Evolutionary conservation across 2,888 invertebrate species (phyloP).

Genomic region (Leucophora obtusa): DNA sequence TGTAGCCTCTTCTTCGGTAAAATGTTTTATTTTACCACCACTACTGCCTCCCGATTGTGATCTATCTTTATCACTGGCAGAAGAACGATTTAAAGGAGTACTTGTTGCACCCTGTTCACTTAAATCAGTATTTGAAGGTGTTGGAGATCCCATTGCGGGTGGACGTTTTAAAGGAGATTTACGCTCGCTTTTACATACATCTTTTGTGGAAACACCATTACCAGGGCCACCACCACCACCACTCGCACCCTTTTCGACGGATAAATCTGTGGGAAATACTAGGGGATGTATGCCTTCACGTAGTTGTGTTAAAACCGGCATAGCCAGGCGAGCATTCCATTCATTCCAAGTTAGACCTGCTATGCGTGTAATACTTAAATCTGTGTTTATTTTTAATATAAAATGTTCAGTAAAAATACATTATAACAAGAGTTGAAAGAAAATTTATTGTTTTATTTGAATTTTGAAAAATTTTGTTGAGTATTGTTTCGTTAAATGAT

Average conservation of each 20-base stretch:
- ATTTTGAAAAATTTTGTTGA: conserved; percentile 23
- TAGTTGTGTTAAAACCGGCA: conserved; percentile 83
- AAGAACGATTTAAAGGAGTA: conserved; percentile 56
- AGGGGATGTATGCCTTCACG: conserved; percentile 80
- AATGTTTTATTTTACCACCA: conserved; percentile 71
- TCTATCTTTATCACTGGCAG: conserved; percentile 56
- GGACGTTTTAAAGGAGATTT: conserved; percentile 70
- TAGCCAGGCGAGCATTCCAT: conserved; percentile 87
- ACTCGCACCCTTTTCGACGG: conserved; percentile 75
- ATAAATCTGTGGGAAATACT: conserved; percentile 78
- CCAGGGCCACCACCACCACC: conserved; percentile 32
- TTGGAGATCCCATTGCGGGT: conserved; percentile 41
- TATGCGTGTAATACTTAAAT: conserved; percentile 86
- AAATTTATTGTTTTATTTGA: conserved; percentile 40
- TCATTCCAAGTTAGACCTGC: conserved; percentile 85
- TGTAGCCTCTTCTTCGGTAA: conserved; percentile 74
- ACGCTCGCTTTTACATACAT: conserved; percentile 65
- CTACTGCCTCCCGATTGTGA: conserved; percentile 39
- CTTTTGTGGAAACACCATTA: conserved; percentile 41
- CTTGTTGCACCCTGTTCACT: conserved; percentile 48
- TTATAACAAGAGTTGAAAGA: conserved; percentile 4
- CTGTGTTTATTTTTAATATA: conserved; percentile 76
- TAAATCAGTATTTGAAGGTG: conserved; percentile 56
- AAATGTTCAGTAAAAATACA: conserved; percentile 44
- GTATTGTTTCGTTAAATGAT: conserved; percentile 30